Conservation (phyloP, 2,113 vertebrate genomes). For the Raja brachyura region DNA sequence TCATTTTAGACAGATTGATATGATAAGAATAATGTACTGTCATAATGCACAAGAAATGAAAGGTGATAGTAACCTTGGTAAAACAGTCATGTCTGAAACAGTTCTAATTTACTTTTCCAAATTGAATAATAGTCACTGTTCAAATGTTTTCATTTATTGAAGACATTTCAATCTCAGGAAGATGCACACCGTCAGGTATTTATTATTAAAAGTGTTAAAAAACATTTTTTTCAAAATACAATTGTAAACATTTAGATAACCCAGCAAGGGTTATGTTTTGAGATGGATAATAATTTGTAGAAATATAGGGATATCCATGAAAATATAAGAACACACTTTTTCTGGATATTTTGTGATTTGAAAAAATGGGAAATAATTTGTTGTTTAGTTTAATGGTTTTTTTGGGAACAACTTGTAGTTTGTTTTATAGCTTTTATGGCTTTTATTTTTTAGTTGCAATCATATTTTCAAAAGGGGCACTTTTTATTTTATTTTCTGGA, state of each 20-base stretch:
- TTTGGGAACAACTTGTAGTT: background rate
- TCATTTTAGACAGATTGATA: conserved; percentile 11
- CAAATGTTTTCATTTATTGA: background rate
- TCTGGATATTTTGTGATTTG: background rate
- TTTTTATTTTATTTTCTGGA: conserved; percentile 14
- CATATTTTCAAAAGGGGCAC: conserved; percentile 16
- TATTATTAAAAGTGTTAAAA: conserved; percentile 9
- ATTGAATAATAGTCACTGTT: conserved; percentile 21
- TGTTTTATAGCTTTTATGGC: background rate
- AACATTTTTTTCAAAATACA: background rate
- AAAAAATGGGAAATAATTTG: background rate
- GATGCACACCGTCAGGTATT: background rate
- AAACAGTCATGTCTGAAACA: conserved; percentile 3
- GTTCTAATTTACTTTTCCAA: conserved; percentile 12
- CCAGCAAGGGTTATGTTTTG: background rate
- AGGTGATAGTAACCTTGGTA: conserved; percentile 17
- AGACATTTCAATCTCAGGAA: background rate
- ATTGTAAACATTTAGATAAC: background rate
- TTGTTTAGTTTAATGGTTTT: background rate
- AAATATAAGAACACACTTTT: background rate
- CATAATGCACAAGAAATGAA: conserved; percentile 29
- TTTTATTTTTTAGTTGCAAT: background rate
- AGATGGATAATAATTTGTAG: background rate
- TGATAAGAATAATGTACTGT: conserved; percentile 34
- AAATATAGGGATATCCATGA: background rate